phyloP scores from a whole-genome alignment of 1,140 invertebrate genomes.

The Zaprionus kolodkinae region DNA sequence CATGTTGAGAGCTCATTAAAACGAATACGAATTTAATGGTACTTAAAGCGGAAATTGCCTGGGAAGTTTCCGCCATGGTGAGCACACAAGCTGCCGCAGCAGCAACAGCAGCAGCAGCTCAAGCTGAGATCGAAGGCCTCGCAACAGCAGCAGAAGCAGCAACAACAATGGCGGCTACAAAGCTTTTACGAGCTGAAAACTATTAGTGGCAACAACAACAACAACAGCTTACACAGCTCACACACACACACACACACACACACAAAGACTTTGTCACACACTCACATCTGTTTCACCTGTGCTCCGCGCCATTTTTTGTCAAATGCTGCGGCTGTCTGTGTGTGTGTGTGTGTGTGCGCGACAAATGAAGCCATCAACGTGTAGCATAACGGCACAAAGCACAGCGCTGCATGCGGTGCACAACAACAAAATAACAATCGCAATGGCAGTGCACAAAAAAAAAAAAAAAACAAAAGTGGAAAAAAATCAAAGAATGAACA shows the following conservation, averaged over 20 bases:
- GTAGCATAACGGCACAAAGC: constrained; percentile 31
- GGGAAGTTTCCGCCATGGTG: constrained; percentile 76
- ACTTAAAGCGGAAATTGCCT: constrained; percentile 84
- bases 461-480: not conserved
- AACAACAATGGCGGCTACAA: constrained; percentile 50
- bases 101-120: constrained; percentile 24
- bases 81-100: constrained; percentile 56
- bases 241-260: constrained; percentile 30
- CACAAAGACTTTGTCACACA: constrained; percentile 2
- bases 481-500: not conserved
- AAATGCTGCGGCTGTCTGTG: not conserved
- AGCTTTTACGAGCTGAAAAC: constrained; percentile 78
- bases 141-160: constrained; percentile 37
- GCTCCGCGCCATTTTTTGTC: constrained; percentile 9
- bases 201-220: constrained; percentile 69
- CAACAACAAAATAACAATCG: constrained; percentile 13
- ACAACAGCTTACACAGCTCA: constrained; percentile 36
- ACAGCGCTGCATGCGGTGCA: constrained; percentile 33
- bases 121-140: constrained; percentile 8
- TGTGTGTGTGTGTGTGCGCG: constrained; percentile 11
- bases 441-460: not conserved
- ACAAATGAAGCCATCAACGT: constrained; percentile 65
- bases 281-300: not conserved
- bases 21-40: constrained; percentile 83
- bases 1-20: constrained; percentile 84